Evolutionary conservation across 2,113 vertebrate species (phyloP).

Genomic region (Xerus inauris): DNA sequence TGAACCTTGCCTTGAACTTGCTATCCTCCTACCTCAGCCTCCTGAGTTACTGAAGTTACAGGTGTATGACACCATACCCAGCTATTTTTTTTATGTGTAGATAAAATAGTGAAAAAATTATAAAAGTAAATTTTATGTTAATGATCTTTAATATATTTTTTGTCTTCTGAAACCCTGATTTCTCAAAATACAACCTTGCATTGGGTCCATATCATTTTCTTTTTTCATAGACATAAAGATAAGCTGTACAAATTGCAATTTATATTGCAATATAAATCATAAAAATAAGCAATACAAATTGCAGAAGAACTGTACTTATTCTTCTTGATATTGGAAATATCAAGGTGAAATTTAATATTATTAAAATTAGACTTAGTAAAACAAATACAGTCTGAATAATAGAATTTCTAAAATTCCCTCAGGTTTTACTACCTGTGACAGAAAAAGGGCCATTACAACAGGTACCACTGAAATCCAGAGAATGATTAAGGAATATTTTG

Average conservation of each 20-base stretch:
- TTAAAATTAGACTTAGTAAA: not conserved
- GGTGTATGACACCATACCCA: too few species aligned
- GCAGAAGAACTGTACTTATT: not conserved
- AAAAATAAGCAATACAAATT: too few species aligned
- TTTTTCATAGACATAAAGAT: not conserved
- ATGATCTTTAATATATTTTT: not conserved
- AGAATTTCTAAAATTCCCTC: too few species aligned
- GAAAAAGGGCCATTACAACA: not conserved
- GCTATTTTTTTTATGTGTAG: not conserved
- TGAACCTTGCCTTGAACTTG: too few species aligned
- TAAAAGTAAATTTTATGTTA: not conserved
- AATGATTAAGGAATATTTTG: too few species aligned
- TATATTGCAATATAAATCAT: too few species aligned
- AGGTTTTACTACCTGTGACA: too few species aligned
- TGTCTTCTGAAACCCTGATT: not conserved
- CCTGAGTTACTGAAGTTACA: too few species aligned
- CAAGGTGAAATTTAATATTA: not conserved
- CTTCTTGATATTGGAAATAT: not conserved
- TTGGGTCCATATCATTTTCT: not conserved
- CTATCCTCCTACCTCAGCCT: too few species aligned
- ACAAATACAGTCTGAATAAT: not conserved
- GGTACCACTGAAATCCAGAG: too few species aligned
- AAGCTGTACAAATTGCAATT: not conserved
- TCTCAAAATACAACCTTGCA: not conserved
- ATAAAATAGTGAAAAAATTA: not conserved